Evolutionary conservation across 1,140 invertebrate species (phyloP).

Genomic region (Kradibia gibbosae): DNA sequence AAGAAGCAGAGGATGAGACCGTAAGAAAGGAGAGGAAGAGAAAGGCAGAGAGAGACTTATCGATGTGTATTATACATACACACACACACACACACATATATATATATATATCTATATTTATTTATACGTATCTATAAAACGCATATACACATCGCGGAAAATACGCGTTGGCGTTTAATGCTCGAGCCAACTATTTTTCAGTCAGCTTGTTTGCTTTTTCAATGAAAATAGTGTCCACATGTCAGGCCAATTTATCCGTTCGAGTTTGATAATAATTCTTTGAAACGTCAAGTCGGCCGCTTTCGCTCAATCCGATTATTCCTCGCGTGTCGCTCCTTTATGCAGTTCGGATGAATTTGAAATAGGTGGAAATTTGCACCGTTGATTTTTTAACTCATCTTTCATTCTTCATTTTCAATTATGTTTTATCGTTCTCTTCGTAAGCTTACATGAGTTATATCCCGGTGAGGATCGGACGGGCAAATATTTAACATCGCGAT

Average conservation of each 20-base stretch:
- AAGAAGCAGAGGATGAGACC: background rate
- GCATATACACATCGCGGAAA: background rate
- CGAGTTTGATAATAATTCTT: slow-evolving; percentile 6
- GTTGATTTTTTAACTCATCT: background rate
- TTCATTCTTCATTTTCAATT: no score
- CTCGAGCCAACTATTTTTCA: slow-evolving; percentile 1
- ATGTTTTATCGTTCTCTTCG: no score
- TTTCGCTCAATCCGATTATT: background rate
- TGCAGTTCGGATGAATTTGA: background rate
- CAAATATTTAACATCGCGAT: background rate
- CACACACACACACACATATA: no score
- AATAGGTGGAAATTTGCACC: background rate
- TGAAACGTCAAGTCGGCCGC: background rate
- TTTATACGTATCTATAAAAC: no score
- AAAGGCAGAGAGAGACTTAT: background rate
- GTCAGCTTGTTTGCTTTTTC: no score
- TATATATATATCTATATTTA: no score
- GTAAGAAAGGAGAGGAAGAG: background rate
- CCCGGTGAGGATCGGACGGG: no score
- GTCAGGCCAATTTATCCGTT: background rate
- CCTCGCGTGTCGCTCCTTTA: background rate
- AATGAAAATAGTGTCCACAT: no score
- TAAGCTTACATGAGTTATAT: no score
- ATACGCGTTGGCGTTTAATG: background rate
- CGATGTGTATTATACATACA: no score